Evolutionary conservation across 2,888 invertebrate species (phyloP).

Genomic region (Polia nebulosa): DNA sequence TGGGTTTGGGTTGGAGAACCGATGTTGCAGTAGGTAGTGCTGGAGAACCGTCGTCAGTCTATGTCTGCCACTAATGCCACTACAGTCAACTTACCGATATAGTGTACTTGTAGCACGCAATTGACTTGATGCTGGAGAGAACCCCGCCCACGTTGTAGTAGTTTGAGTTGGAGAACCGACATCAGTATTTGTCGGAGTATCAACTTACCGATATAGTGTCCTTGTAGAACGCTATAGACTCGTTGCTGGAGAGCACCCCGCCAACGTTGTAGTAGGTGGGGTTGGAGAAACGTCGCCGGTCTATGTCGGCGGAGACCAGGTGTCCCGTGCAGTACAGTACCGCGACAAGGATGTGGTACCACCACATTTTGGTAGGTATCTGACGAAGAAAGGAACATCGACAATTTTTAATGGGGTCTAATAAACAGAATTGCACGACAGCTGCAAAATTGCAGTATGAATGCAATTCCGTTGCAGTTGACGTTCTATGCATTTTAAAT

Average conservation of each 20-base stretch:
- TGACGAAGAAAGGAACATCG: slow-evolving; percentile 2
- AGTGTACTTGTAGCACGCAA: too few relatives aligned
- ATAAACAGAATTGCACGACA: background rate
- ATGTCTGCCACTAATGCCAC: too few relatives aligned
- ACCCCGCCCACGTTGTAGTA: too few relatives aligned
- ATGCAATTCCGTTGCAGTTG: background rate
- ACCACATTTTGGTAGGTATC: slow-evolving; percentile 70
- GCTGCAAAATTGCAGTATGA: background rate
- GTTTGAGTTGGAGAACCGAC: too few relatives aligned
- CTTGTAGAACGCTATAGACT: slow-evolving; percentile 95
- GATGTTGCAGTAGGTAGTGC: too few relatives aligned
- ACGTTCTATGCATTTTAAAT: too few relatives aligned
- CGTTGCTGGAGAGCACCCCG: slow-evolving; percentile 96
- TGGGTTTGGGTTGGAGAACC: too few relatives aligned
- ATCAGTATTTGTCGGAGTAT: too few relatives aligned
- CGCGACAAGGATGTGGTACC: slow-evolving; percentile 63
- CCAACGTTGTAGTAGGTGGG: slow-evolving; percentile 96
- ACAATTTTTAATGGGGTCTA: background rate
- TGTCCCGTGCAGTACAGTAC: slow-evolving; percentile 60
- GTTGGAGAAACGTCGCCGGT: slow-evolving; percentile 88
- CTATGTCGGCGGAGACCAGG: slow-evolving; percentile 76
- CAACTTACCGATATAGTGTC: slow-evolving; percentile 95
- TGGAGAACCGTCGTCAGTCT: slow-evolving; percentile 82
- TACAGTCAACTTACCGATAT: too few relatives aligned
- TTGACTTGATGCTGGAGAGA: too few relatives aligned